A percentile compares a stretch with the other conserved stretches of the same genome.
Evolutionary conservation across 2,797 vertebrate genomes (phyloP).

Genomic region (Taenioides sp.): DNA sequence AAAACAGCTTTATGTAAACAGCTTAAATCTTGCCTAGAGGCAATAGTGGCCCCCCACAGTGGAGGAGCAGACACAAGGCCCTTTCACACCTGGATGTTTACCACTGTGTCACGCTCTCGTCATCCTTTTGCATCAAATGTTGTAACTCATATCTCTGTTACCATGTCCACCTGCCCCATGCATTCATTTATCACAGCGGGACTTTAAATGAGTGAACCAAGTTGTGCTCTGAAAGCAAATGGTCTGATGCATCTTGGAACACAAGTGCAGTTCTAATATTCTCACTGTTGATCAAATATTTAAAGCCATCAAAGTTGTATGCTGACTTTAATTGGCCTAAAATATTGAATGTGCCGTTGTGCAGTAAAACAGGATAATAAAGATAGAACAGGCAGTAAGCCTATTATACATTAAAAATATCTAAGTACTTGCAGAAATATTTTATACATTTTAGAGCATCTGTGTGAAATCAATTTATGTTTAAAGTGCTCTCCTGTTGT

Average conservation of each 20-base stretch:
- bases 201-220: background rate
- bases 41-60: background rate
- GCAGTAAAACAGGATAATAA: background rate
- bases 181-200: background rate
- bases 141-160: conserved; percentile 14
- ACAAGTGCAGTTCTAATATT: background rate
- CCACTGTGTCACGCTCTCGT: no score
- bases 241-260: background rate
- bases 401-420: no score
- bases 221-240: conserved; percentile 22
- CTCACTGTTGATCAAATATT: background rate
- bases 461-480: background rate
- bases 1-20: background rate
- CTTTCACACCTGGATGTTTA: background rate
- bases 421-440: background rate
- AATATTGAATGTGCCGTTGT: background rate
- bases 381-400: no score
- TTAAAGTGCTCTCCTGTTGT: background rate
- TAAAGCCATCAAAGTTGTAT: background rate
- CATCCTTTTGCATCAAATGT: conserved; percentile 14
- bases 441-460: background rate
- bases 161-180: background rate
- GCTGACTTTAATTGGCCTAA: background rate
- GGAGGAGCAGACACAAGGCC: background rate
- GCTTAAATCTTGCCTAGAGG: background rate